Evolutionary conservation across 1,140 invertebrate genomes (phyloP).

Genomic region (Dendrolimus kikuchii): DNA sequence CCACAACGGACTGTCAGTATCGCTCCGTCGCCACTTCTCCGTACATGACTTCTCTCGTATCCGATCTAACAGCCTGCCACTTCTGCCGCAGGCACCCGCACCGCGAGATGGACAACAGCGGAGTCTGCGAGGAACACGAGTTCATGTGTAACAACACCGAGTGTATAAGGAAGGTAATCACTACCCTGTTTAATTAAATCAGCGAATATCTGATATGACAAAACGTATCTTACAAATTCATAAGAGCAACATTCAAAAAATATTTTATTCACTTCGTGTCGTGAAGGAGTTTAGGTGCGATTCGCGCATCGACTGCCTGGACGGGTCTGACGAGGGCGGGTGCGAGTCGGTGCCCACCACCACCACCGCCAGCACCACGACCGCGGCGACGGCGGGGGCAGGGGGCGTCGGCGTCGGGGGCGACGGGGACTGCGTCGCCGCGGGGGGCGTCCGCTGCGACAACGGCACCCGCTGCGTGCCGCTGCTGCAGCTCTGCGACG

Average conservation of each 20-base stretch:
- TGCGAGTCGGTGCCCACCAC: slow-evolving; percentile 44
- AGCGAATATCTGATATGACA: too few relatives aligned
- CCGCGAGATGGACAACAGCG: slow-evolving; percentile 14
- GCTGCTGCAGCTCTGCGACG: slow-evolving; percentile 79
- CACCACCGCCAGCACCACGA: slow-evolving; percentile 13
- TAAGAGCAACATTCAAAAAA: neutral
- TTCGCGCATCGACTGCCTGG: slow-evolving; percentile 77
- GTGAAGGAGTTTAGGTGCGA: slow-evolving; percentile 81
- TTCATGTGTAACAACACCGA: slow-evolving; percentile 74
- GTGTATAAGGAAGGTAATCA: slow-evolving; percentile 72
- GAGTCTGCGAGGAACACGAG: slow-evolving; percentile 71
- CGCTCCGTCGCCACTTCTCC: too few relatives aligned
- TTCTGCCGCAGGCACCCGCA: slow-evolving; percentile 11
- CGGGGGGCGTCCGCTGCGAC: slow-evolving; percentile 77
- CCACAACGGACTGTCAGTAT: slow-evolving; percentile 2
- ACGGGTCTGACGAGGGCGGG: slow-evolving; percentile 76
- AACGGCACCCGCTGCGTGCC: slow-evolving; percentile 78
- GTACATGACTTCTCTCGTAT: too few relatives aligned
- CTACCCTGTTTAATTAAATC: neutral
- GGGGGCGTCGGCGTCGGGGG: slow-evolving; percentile 17
- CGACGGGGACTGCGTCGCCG: slow-evolving; percentile 66
- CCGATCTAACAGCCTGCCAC: too few relatives aligned
- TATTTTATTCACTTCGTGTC: neutral
- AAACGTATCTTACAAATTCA: too few relatives aligned
- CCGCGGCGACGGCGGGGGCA: slow-evolving; percentile 14